Evolutionary conservation across 92 coral and sea anemone genomes (phyloP), one percentile per base, ranked within the genome.

Genomic region (Umimayanthus chanpuru): DNA sequence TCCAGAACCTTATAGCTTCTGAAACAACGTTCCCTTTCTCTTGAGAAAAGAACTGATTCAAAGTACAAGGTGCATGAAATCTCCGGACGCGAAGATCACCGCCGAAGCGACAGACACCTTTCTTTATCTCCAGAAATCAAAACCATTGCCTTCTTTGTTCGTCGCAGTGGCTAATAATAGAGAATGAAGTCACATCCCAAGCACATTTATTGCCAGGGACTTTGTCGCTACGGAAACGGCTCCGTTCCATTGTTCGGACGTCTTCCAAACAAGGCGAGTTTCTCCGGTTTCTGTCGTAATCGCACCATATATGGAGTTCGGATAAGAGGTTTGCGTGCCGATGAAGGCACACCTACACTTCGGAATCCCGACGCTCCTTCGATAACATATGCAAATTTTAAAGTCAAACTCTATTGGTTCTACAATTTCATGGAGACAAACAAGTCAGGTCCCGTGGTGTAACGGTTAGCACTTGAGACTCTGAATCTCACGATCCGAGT

Each of bases 401-500:
- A 32, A 5, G 11, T 68, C 2, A 16, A 30, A 50, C 36, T 53
- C 25, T 28, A 77, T 36, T 73, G 25, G 73, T 44, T 39, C 14
- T 73, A 40, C 82, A 85, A 49, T 76, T 92, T 40, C 65, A 21
- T 0, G 41, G 0, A 0, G 0, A 0, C 0, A 8, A 15, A 3
- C 77, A 40, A 8, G 70, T 8, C 0, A 2, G 98, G 97, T 94
- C 94, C 94, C 88, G 94, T 97, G 97, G 97, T 97, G 98, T 93
- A 94, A 97, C 92, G 98, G 96, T 95, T 91, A 92, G 98, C 98
- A 95, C 99, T 92, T 95, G 93, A 91, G 99, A 96, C 98, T 96
- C 98, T 92, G 98, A 95, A 96, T 96, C 98, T 92, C 94, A 96
- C 93, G 94, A 96, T 94, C 98, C 98, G 99, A 96, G 98, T 94